Evolutionary conservation across 2,888 invertebrate genomes (phyloP).

Genomic region (Azorinus chamasolen): DNA sequence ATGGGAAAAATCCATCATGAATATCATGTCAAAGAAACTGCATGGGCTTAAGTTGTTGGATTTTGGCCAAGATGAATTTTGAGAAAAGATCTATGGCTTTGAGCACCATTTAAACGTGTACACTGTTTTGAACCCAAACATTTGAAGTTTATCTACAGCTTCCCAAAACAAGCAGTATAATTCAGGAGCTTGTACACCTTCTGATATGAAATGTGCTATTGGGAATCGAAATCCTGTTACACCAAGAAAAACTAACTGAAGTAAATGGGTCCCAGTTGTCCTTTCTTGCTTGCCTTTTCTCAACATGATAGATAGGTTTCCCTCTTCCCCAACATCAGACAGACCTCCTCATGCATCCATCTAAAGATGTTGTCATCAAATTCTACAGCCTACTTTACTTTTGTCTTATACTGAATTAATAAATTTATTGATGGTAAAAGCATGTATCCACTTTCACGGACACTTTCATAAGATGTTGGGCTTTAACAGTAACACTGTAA

Average conservation of each 20-base stretch:
- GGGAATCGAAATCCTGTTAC: too few species aligned
- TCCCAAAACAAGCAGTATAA: too few species aligned
- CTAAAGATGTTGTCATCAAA: background rate
- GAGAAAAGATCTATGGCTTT: constrained; percentile 23
- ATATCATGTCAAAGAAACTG: constrained; percentile 11
- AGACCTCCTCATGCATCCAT: background rate
- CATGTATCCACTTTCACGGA: constrained; percentile 2
- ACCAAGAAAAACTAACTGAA: constrained; percentile 33
- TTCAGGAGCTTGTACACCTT: too few species aligned
- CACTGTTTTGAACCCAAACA: constrained; percentile 10
- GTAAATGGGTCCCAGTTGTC: constrained; percentile 2
- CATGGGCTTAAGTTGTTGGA: constrained; percentile 7
- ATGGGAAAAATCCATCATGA: constrained; percentile 40
- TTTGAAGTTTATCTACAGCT: constrained; percentile 9
- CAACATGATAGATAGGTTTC: background rate
- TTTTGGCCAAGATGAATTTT: constrained; percentile 17
- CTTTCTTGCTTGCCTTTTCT: background rate
- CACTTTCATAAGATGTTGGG: too few species aligned
- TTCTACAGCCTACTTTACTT: background rate
- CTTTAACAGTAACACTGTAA: too few species aligned
- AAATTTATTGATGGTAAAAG: background rate
- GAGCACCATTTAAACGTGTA: constrained; percentile 31
- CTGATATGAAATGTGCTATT: too few species aligned
- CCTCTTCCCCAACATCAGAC: background rate
- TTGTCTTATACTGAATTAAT: constrained; percentile 7